Evolutionary conservation across 2,797 vertebrate genomes (phyloP), one percentile per base, ranked within the genome.

Genomic region (Gorsachius magnificus): DNA sequence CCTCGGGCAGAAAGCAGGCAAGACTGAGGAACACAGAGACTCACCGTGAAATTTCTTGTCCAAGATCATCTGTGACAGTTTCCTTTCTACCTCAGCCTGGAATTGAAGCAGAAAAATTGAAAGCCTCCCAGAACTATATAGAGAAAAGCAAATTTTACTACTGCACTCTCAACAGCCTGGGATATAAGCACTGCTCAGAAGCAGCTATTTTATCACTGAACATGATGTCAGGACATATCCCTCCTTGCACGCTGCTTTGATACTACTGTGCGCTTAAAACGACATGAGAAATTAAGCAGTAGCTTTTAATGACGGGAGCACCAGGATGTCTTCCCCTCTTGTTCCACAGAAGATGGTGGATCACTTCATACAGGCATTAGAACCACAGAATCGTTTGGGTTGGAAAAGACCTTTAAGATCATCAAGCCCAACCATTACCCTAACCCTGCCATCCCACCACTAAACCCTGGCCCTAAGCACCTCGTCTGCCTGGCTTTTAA

Each of bases 41-140:
- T 93, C 97, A 99, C 99, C 99, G 19, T 99, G 99, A 97, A 99
- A 99, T 95, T 99, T 99, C 97, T 99, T 98, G 97, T 99, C 99
- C 98, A 99, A 98, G 96, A 99, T 99, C 99, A 99, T 99, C 98
- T 99, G 99, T 85, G 99, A 99, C 95, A 99, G 97, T 97, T 99
- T 99, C 97, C 99, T 99, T 98, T 99, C 99, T 96, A 99, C 99
- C 21, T 99, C 99, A 70, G 98, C 98, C 99, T 99, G 98, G 36
- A 97, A 98, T 46, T 16, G 68, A 98, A 98, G 71, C 94, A 97
- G 66, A 96, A 53, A 85, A 87, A 95, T 96, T 75, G 82, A 48
- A 94, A 95, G 64, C 66, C 72, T 90, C 82, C 41, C 25, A 3
- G 57, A 89, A 83, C 10, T 10, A 28, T 5, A 14, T 1, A 35